Evolutionary conservation across 2,797 vertebrate species (phyloP), one percentile per base, ranked within the genome.

Genomic region (Ceyx erithaca): DNA sequence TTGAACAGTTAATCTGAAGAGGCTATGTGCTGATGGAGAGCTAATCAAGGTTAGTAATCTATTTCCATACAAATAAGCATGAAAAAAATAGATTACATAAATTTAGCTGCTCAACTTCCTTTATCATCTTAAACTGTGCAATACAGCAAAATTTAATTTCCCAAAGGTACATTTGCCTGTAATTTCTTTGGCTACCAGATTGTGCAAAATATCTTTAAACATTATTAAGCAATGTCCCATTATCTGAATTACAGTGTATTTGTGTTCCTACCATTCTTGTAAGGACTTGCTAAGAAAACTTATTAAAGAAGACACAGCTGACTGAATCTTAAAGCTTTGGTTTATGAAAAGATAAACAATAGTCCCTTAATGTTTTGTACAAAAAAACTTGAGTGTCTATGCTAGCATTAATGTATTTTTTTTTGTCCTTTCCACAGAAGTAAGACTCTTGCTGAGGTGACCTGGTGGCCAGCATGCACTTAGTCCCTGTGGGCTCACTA

Each of bases 1-100:
- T 64, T 58, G 35, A 87, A 67, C 15, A 58, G 15, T 83, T 94
- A 92, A 76, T 86, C 86, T 95, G 81, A 94, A 93, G 63, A 92
- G 19, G 11, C 35, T 5, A 1, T 70, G 43, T 77, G 51, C 20
- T 91, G 89, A 72, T 64, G 40, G 21, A 68, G 25, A 86, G 54
- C 20, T 78, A 78, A 79, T 40, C 21, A 48, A 26, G 14, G 35
- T 55, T 95, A 71, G 73, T 54, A 87, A 80, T 90, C 88, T 83
- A 45, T 92, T 91, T 81, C 48, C 80, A 57, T 66, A 52, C 33
- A 92, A 92, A 90, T 63, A 85, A 82, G 64, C 2, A 69, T 28
- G 49, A 90, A 96, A 94, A 26, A 87, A 92, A 66, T 40, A 76
- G 35, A 87, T 43, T 52, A 46, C 67, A 33, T 33, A 90, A 92